Evolutionary conservation across 2,797 vertebrate species (phyloP).

Genomic region (Muscicapa striata): DNA sequence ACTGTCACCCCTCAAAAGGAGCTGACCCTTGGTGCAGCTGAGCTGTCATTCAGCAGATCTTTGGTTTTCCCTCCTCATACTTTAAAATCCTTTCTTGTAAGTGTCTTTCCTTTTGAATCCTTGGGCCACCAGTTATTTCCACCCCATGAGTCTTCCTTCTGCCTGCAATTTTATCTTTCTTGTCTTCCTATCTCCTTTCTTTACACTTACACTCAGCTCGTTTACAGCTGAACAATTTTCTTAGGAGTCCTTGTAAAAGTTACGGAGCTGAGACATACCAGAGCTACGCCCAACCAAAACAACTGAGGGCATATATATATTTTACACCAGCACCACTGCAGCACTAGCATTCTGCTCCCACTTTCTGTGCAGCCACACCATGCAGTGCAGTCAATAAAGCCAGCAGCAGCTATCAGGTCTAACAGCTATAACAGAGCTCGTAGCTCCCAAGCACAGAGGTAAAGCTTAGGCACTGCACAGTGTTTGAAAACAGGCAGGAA

Average conservation of each 20-base stretch:
- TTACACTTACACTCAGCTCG: background rate
- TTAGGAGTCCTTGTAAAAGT: background rate
- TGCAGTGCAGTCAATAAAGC: background rate
- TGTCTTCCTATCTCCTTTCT: background rate
- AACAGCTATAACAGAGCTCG: rapidly evolving
- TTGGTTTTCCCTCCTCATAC: rapidly evolving
- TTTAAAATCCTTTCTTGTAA: background rate
- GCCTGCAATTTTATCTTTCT: background rate
- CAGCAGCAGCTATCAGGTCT: background rate
- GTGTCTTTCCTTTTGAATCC: background rate
- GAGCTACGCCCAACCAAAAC: rapidly evolving
- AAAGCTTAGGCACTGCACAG: background rate
- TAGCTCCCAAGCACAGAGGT: background rate
- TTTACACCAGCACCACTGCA: background rate
- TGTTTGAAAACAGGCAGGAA: background rate
- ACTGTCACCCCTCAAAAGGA: rapidly evolving
- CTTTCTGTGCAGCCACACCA: background rate
- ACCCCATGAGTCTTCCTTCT: background rate
- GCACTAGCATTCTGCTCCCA: background rate
- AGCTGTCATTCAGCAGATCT: background rate
- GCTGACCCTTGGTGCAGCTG: background rate
- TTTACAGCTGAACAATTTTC: background rate
- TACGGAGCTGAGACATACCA: rapidly evolving
- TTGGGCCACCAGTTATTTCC: background rate
- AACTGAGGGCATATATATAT: rapidly evolving